Evolutionary conservation across 2,797 vertebrate species (phyloP).

Genomic region (Tapirus indicus): DNA sequence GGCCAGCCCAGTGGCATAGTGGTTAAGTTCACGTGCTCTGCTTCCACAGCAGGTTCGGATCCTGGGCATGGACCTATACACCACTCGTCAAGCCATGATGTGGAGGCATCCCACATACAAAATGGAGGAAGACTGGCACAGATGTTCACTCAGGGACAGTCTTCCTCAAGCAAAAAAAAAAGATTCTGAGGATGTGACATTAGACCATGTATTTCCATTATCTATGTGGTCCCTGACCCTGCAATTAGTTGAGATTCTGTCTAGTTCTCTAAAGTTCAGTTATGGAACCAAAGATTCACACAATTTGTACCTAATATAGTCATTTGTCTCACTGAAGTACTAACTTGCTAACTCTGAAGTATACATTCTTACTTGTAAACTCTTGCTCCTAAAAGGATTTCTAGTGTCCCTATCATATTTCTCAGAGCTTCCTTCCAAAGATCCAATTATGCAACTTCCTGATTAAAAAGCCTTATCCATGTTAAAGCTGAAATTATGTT

Average conservation of each 20-base stretch:
- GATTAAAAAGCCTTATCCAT: slow-evolving; percentile 1
- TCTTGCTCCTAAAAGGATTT: neutral
- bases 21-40: too few relatives aligned
- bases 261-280: neutral
- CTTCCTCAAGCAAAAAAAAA: too few relatives aligned
- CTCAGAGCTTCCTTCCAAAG: slow-evolving; percentile 49
- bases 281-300: slow-evolving; percentile 39
- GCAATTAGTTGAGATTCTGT: neutral
- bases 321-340: neutral
- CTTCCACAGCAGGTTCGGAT: too few relatives aligned
- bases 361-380: neutral
- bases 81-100: too few relatives aligned
- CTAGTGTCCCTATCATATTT: slow-evolving; percentile 15
- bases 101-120: too few relatives aligned
- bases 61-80: too few relatives aligned
- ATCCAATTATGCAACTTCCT: slow-evolving; percentile 21
- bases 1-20: too few relatives aligned
- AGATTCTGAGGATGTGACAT: neutral
- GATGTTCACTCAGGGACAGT: too few relatives aligned
- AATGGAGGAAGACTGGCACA: too few relatives aligned
- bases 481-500: slow-evolving; percentile 46
- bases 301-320: neutral
- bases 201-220: neutral
- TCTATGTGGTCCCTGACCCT: neutral
- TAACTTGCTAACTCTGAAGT: slow-evolving; percentile 9